phyloP scores from a whole-genome alignment of 2,888 invertebrate genomes.

The Drosophila limbata region DNA sequence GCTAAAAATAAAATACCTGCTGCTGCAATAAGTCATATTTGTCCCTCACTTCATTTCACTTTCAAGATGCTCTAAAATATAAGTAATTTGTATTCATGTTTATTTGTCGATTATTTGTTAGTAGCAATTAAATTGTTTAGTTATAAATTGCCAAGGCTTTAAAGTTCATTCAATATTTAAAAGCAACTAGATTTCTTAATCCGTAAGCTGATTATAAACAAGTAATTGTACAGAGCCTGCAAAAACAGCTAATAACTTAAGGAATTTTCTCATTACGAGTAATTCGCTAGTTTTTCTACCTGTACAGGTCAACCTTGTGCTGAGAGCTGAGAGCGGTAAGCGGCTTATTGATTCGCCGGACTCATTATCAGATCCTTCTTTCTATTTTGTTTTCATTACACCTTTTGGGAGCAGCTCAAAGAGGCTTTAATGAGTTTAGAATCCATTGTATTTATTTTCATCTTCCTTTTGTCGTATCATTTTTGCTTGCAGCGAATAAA shows the following conservation, averaged over 20 bases:
- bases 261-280: background rate
- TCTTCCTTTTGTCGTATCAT: background rate
- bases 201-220: background rate
- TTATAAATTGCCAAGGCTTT: background rate
- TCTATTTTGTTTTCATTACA: conserved; percentile 11
- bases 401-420: conserved; percentile 23
- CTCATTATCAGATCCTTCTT: conserved; percentile 16
- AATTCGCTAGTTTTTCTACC: background rate
- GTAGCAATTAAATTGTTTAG: background rate
- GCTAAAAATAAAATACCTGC: no score
- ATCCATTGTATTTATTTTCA: conserved; percentile 31
- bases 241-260: background rate
- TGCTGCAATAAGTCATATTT: no score
- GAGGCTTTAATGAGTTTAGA: conserved; percentile 66
- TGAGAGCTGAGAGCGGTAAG: background rate
- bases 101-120: background rate
- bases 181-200: background rate
- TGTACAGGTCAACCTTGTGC: background rate
- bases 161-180: background rate
- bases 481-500: background rate
- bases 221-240: background rate
- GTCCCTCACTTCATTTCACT: background rate
- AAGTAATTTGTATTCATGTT: background rate
- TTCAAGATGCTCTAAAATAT: background rate
- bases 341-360: conserved; percentile 38